Base-by-base conservation (phyloP, 2,888 invertebrate genomes). In the Ctenicera cuprea region DNA sequence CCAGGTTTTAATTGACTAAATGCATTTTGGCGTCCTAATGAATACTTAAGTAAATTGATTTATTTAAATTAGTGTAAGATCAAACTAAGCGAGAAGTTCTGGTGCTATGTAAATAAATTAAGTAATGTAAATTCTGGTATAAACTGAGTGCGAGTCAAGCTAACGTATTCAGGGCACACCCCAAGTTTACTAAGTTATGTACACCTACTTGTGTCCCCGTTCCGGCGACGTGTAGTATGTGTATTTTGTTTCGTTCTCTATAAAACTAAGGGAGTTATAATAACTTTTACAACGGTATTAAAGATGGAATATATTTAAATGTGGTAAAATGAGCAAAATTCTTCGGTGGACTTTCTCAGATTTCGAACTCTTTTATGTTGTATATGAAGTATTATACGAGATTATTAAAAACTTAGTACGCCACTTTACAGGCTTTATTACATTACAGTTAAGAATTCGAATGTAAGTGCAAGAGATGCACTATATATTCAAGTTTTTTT, bases 1-100 rank as follows among this genome's bases (percentile, higher is more conserved):
- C 9, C 18, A 37, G 59, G 18, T 59, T 41, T 22, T 59, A 59
- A 59, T 59, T 20, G 59, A 22, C 14, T 37, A 59, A 33, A 65
- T 66, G 70, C 65, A 74, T 62, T 74, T 68, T 70, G 43, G 70
- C 48, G 65, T 57, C 59, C 48, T 73, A 75, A 75, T 73, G 75
- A 75, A 75, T 73, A 70, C 50, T 68, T 73, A 70, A 73, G 43
- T 70, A 68, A 75, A 75, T 75, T 75, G 69, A 75, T 73, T 75
- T 75, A 73, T 72, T 71, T 73, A 75, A 73, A 72, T 75, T 75
- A 64, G 67, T 70, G 69, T 69, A 65, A 75, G 75, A 75, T 75
- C 75, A 75, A 75, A 75, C 75, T 75, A 73, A 75, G 75, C 75
- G 75, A 75, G 75, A 73, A 75, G 72, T 70, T 73, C 73, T 71